Evolutionary conservation across 2,888 invertebrate genomes (phyloP).

Genomic region (Synanthedon formicaeformis): DNA sequence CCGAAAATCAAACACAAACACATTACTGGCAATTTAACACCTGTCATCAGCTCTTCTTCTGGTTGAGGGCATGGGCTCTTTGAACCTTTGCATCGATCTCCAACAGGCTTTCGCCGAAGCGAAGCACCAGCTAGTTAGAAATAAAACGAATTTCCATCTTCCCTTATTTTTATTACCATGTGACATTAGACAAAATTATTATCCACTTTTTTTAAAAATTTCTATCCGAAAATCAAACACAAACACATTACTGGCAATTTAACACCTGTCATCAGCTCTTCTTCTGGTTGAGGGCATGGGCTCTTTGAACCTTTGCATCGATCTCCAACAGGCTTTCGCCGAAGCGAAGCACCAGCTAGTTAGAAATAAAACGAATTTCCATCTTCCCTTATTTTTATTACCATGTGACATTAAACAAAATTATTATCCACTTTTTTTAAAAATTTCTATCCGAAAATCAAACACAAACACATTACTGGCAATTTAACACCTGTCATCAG

Average conservation of each 20-base stretch:
- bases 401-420: not conserved
- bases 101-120: constrained; percentile 71
- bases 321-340: constrained; percentile 71
- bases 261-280: constrained; percentile 69
- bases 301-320: constrained; percentile 73
- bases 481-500: no score
- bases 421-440: no score
- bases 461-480: not conserved
- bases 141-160: constrained; percentile 28
- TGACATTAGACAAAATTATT: not conserved
- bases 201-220: no score
- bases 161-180: constrained; percentile 17
- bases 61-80: constrained; percentile 73
- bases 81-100: constrained; percentile 72
- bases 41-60: constrained; percentile 70
- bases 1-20: not conserved
- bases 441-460: no score
- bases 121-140: no score
- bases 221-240: not conserved
- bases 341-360: no score
- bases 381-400: constrained; percentile 29
- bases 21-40: constrained; percentile 29
- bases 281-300: constrained; percentile 73
- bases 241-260: constrained; percentile 7
- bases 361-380: constrained; percentile 14